Percentiles rank a stretch among this genome's conserved stretches.
Evolutionary conservation across 2,888 invertebrate species (phyloP).

Genomic region (Coecobrya sp.): DNA sequence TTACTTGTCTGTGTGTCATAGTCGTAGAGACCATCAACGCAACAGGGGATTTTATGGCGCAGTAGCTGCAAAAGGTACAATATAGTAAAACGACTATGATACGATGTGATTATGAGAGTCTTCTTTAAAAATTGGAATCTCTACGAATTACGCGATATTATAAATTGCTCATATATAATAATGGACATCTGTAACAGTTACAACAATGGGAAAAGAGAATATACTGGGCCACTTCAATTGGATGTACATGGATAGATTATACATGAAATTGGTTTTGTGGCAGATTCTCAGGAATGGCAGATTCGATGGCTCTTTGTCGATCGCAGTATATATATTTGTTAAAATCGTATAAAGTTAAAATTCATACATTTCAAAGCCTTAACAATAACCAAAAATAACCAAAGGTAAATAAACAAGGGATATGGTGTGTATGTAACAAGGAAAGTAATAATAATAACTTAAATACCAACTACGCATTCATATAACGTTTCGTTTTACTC

Average conservation of each 20-base stretch:
- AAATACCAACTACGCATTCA: no score
- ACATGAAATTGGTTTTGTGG: background rate
- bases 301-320: no score
- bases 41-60: background rate
- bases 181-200: conserved; percentile 4
- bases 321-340: no score
- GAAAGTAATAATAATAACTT: no score
- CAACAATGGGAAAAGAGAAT: background rate
- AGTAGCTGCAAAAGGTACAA: background rate
- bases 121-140: background rate
- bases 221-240: background rate
- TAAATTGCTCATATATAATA: background rate
- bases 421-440: no score
- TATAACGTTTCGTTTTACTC: no score
- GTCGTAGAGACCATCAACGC: background rate
- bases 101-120: background rate
- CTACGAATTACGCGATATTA: background rate
- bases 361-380: no score
- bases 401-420: no score
- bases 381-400: no score
- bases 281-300: no score
- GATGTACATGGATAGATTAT: background rate
- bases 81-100: background rate
- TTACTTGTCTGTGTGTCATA: conserved; percentile 6
- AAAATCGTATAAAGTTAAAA: no score